Conservation (phyloP, 2,113 vertebrate species). For the Cercocebus atys region DNA sequence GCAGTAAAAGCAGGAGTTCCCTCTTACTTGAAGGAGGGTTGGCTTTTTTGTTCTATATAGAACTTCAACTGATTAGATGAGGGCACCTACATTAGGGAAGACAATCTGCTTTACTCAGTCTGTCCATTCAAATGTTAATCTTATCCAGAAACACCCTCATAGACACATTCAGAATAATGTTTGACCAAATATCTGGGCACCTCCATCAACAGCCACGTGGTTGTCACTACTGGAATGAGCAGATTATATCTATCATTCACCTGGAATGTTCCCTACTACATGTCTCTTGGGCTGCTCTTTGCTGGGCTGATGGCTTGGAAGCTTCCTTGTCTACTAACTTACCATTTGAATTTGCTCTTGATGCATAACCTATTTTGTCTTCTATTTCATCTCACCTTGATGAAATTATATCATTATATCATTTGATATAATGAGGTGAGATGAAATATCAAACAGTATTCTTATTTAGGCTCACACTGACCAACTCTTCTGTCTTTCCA, state of each 20-base stretch:
- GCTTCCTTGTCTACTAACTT: not conserved
- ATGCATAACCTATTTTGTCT: not conserved
- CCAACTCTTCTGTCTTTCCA: not conserved
- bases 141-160: not conserved
- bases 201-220: not conserved
- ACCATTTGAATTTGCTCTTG: not conserved
- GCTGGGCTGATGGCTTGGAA: not conserved
- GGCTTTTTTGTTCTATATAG: not conserved
- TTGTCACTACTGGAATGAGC: not conserved
- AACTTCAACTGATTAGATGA: not conserved
- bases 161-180: not conserved
- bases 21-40: not conserved
- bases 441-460: no score
- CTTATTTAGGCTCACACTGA: not conserved
- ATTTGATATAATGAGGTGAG: no score
- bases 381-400: not conserved
- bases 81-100: not conserved
- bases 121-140: not conserved
- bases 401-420: no score
- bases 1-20: not conserved
- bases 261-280: not conserved
- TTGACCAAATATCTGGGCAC: not conserved
- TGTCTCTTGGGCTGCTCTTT: not conserved
- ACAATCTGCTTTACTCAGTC: not conserved
- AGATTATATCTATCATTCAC: not conserved